Conservation (phyloP, 1,140 invertebrate genomes). For the Sarcophaga peregrina region DNA sequence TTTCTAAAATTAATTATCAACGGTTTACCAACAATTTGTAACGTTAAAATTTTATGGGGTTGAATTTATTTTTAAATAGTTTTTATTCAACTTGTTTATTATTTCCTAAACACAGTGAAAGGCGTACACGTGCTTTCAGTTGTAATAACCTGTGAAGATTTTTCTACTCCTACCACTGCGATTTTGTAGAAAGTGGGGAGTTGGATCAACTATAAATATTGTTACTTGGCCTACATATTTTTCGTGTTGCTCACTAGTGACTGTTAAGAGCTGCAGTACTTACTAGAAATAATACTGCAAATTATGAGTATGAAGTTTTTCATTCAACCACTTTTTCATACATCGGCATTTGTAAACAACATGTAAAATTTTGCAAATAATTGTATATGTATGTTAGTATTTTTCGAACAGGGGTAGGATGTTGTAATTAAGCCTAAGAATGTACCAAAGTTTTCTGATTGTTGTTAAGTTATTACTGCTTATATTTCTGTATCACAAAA, state of each 20-base stretch:
- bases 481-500: not conserved
- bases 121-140: not conserved
- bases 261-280: not conserved
- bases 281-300: not conserved
- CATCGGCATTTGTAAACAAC: not conserved
- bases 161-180: not conserved
- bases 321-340: not conserved
- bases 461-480: constrained; percentile 48
- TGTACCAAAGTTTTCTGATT: constrained; percentile 63
- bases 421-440: constrained; percentile 43
- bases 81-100: not conserved
- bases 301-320: not conserved
- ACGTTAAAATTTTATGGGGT: not conserved
- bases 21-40: not conserved
- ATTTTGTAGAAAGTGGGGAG: too few relatives aligned
- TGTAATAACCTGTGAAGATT: not conserved
- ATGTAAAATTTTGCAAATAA: constrained; percentile 6
- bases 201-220: too few relatives aligned
- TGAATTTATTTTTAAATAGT: not conserved
- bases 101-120: not conserved
- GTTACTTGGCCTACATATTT: not conserved
- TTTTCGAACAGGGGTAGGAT: not conserved
- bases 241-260: not conserved
- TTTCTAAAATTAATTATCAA: not conserved
- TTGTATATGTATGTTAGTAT: constrained; percentile 8